A percentile compares a stretch with the other conserved stretches of the same genome.
Evolutionary conservation across 2,113 vertebrate species (phyloP).

Genomic region (Triplophysa tibetana): DNA sequence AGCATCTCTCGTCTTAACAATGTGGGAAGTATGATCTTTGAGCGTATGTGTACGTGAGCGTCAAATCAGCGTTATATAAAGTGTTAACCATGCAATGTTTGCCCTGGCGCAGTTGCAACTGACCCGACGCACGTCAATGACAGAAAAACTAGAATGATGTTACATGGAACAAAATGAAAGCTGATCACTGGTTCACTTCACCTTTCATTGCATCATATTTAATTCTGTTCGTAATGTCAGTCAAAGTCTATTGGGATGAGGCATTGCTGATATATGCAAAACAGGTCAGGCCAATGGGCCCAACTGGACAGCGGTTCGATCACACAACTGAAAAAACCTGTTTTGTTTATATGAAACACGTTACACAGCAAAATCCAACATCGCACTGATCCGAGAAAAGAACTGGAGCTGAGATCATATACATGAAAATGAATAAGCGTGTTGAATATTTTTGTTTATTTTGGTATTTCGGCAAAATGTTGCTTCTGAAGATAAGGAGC

Average conservation of each 20-base stretch:
- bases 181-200: constrained; percentile 4
- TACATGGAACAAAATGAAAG: not conserved
- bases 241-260: constrained; percentile 2
- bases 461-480: not conserved
- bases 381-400: not conserved
- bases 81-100: constrained; percentile 13
- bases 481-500: not conserved
- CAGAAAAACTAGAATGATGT: not conserved
- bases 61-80: not conserved
- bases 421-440: not conserved
- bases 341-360: not conserved
- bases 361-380: not conserved
- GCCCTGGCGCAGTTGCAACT: not conserved
- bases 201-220: not conserved
- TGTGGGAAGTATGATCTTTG: constrained; percentile 33
- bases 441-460: constrained; percentile 5
- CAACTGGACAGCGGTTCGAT: not conserved
- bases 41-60: not conserved
- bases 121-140: not conserved
- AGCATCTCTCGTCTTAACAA: constrained; percentile 32
- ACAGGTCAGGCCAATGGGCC: not conserved
- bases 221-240: constrained; percentile 19
- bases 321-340: not conserved
- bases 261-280: not conserved
- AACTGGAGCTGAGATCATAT: constrained; percentile 5